Evolutionary conservation across 2,888 invertebrate genomes (phyloP).

Genomic region (Cheiracanthium punctorium): DNA sequence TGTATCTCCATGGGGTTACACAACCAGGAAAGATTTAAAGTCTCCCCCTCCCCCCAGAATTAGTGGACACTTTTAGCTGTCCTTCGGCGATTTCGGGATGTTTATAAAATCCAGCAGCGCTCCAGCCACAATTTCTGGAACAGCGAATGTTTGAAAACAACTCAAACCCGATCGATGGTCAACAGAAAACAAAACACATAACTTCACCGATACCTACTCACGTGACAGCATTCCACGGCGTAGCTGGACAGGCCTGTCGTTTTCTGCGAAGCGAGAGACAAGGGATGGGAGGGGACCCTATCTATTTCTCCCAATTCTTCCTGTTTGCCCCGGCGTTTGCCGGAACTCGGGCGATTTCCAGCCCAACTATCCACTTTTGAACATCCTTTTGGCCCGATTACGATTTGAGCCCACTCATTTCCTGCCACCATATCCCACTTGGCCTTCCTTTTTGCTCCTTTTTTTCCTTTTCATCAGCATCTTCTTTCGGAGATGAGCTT

Average conservation of each 20-base stretch:
- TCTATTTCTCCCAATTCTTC: slow-evolving; percentile 4
- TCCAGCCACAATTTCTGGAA: no score
- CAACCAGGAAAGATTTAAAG: no score
- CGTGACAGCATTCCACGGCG: background rate
- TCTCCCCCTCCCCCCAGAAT: no score
- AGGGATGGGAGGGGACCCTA: slow-evolving; percentile 1
- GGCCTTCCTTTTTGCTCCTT: background rate
- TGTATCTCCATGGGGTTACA: no score
- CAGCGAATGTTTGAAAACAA: no score
- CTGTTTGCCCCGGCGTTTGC: slow-evolving; percentile 8
- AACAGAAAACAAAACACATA: background rate
- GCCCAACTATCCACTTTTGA: slow-evolving; percentile 8
- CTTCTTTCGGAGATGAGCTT: no score
- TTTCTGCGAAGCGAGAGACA: background rate
- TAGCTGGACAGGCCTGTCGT: background rate
- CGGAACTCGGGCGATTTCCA: background rate
- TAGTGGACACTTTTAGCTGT: no score
- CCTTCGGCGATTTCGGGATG: no score
- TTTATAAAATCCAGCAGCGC: no score
- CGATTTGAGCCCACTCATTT: slow-evolving; percentile 3
- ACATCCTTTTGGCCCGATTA: slow-evolving; percentile 15
- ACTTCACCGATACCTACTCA: background rate
- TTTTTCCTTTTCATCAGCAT: background rate
- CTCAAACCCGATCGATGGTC: no score
- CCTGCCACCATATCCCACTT: background rate